Percentiles rank a stretch among this genome's conserved stretches.
phyloP scores from a whole-genome alignment of 1,140 invertebrate species.

The Patella vulgata region DNA sequence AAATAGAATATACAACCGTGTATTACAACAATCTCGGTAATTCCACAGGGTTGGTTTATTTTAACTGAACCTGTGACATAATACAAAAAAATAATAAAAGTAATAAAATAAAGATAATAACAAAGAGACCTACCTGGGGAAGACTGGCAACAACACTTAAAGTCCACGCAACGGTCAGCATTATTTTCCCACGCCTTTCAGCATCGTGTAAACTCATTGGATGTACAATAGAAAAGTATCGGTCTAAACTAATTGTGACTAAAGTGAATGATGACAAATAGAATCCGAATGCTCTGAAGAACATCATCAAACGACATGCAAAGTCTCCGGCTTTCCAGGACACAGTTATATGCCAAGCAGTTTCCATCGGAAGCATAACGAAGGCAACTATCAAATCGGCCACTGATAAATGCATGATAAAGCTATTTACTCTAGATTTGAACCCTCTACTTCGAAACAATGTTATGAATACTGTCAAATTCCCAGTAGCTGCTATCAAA shows the following conservation, averaged over 20 bases:
- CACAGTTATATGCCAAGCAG: conserved; percentile 80
- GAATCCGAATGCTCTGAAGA: conserved; percentile 80
- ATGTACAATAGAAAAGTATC: conserved; percentile 81
- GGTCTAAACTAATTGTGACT: conserved; percentile 81
- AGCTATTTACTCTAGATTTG: conserved; percentile 79
- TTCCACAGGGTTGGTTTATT: too few species aligned
- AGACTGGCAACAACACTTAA: conserved; percentile 76
- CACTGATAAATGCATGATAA: conserved; percentile 80
- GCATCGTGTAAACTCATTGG: conserved; percentile 78
- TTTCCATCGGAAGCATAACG: conserved; percentile 80
- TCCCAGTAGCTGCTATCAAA: conserved; percentile 85
- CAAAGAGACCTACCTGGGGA: conserved; percentile 74
- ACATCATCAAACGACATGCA: conserved; percentile 79
- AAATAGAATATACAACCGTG: too few species aligned
- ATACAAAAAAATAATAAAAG: too few species aligned
- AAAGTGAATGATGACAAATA: conserved; percentile 84
- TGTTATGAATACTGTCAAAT: conserved; percentile 80
- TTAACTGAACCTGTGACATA: too few species aligned
- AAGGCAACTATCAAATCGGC: conserved; percentile 83
- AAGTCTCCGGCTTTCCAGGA: conserved; percentile 81
- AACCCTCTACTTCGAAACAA: conserved; percentile 76
- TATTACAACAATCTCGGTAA: too few species aligned
- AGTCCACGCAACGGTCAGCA: conserved; percentile 80
- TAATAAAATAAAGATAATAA: background rate
- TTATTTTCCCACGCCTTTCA: conserved; percentile 75